Base-by-base conservation (phyloP, 2,797 vertebrate species). In the Macroramphosus scolopax region DNA sequence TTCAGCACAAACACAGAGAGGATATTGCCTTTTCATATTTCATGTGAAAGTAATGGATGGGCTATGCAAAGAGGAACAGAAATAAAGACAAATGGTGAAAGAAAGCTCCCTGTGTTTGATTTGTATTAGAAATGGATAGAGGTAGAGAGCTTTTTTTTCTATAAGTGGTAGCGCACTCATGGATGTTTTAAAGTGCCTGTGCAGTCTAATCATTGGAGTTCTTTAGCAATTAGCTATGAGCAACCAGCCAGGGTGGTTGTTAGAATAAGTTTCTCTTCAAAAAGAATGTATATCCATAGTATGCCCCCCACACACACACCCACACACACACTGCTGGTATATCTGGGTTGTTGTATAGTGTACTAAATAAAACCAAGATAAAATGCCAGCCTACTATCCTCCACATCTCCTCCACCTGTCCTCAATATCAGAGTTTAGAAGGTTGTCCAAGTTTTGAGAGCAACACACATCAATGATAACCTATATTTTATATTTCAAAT, bases 1-100 rank as follows among this genome's bases (percentile, higher is more conserved):
- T 94, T 92, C 79, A 89, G 91, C 93, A 93, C 92, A 93, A 94
- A 93, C 91, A 90, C 87, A 89, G 91, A 91, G 84, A 78, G 91
- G 90, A 92, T 92, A 92, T 92, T 91, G 92, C 92, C 92, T 93
- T 93, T 93, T 92, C 88, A 89, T 91, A 91, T 95, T 94, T 93
- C 90, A 88, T 93, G 92, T 93, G 91, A 89, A 90, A 84, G 89
- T 90, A 91, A 91, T 91, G 88, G 88, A 90, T 89, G 87, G 84
- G 83, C 75, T 90, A 91, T 91, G 91, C 88, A 91, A 89, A 89
- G 88, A 87, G 82, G 83, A 82, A 75, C 74, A 79, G 84, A 87
- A 83, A 87, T 84, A 89, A 87, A 89, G 88, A 88, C 87, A 88
- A 89, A 90, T 87, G 83, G 82, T 83, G 78, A 87, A 85, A 82